Percentiles rank a stretch among this genome's conserved stretches.
phyloP scores from a whole-genome alignment of 2,113 vertebrate species.

The Nesoenas mayeri region DNA sequence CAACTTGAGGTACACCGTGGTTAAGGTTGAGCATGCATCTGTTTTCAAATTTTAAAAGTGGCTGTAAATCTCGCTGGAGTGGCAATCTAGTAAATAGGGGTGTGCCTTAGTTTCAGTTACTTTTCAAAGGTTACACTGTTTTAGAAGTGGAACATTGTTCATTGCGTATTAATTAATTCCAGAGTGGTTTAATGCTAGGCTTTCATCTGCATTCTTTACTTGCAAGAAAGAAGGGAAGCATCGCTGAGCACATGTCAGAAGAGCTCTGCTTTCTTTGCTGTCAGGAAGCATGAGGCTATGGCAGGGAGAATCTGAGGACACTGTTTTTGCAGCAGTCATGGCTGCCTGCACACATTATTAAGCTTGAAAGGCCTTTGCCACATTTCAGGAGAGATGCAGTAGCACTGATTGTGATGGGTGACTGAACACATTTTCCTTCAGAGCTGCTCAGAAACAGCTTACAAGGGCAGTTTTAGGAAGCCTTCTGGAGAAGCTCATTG shows the following conservation, averaged over 20 bases:
- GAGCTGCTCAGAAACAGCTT: not conserved
- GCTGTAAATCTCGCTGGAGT: not conserved
- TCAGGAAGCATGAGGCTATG: not conserved
- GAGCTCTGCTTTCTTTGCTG: not conserved
- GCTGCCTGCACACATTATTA: not conserved
- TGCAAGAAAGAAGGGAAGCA: not conserved
- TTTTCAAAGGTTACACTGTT: not conserved
- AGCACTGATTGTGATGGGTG: not conserved
- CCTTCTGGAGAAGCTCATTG: not conserved
- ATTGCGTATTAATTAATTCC: not conserved
- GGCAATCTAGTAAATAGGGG: not conserved
- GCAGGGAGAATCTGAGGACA: not conserved
- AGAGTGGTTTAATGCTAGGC: not conserved
- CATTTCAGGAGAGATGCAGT: not conserved
- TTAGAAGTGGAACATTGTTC: not conserved
- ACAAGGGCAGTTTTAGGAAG: not conserved
- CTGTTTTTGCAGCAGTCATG: not conserved
- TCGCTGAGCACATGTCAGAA: not conserved
- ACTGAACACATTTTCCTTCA: constrained; percentile 23
- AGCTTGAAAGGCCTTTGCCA: not conserved
- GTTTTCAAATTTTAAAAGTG: not conserved
- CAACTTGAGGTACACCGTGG: not conserved
- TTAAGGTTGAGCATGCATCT: not conserved
- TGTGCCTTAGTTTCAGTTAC: not conserved
- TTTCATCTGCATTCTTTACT: not conserved